Base-by-base conservation (phyloP, 2,797 vertebrate genomes). In the Microctenopoma stevenorrisi region DNA sequence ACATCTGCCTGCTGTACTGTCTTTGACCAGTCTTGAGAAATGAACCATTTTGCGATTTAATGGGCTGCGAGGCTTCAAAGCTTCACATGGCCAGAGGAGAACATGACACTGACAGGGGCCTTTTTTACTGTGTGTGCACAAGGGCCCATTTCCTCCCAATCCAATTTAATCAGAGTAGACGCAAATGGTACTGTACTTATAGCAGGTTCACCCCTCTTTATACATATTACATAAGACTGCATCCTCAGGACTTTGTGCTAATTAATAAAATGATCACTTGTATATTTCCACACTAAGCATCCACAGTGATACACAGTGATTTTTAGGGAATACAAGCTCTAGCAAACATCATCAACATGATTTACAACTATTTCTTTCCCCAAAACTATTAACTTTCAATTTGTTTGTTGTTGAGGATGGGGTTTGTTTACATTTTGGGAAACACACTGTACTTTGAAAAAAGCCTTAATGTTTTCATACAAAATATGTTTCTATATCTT, bases 371-470 rank as follows among this genome's bases (percentile, higher is more conserved):
- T 4, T 55, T 70, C 62, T 42, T 52, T 25, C 57, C 49, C 25
- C 47, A 58, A 74, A 81, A 72, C 64, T 69, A 65, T 79, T 79
- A 78, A 53, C 49, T 58, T 76, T 57, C 56, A 72, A 79, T 88
- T 76, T 74, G 74, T 70, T 76, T 35, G 18, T 18, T 18, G 18
- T 18, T 28, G 57, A 79, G 46, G 59, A 58, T 33, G 35, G 55
- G 59, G 50, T 73, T 81, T 88, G 79, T 84, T 88, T 79, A 73
- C 77, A 76, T 69, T 52, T 71, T 6, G 1, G 18, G 38, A 70
- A 71, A 74, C 55, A 73, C 30, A 42, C 37, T 53, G 62, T 54
- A 52, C 65, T 69, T 80, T 42, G 55, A 38, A 71, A 13, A 22
- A 11, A 68, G 63, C 65, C 79, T 81, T 81, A 79, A 69, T 74